Conservation (phyloP, 35 echinoderm and acorn worm genomes). For the Strongylocentrotus purpuratus region DNA sequence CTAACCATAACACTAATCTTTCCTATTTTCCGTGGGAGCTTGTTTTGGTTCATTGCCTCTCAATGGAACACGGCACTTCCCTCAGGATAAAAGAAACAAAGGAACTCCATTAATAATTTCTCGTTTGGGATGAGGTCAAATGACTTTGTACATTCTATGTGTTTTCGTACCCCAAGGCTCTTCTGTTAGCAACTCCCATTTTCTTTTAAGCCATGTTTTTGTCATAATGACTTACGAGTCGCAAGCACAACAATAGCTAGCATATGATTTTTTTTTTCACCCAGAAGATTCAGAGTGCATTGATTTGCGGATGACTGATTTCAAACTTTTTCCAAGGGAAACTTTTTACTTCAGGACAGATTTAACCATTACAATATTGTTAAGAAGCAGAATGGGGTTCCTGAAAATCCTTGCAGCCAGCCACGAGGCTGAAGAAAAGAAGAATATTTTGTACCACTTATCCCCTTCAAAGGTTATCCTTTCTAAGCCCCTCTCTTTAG, state of each 20-base stretch:
- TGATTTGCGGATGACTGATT: neutral
- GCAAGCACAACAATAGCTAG: neutral
- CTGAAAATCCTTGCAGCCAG: too few species aligned
- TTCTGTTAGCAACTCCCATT: neutral
- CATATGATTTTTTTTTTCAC: neutral
- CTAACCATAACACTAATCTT: slow-evolving; percentile 12
- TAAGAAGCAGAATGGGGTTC: too few species aligned
- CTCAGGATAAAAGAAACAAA: slow-evolving; percentile 37
- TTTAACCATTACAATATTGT: too few species aligned
- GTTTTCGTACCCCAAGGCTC: slow-evolving; percentile 18
- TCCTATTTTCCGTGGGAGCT: neutral
- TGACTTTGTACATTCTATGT: neutral
- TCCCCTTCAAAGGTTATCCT: too few species aligned
- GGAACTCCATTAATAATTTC: slow-evolving; percentile 36
- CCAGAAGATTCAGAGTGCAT: neutral
- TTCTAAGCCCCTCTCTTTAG: too few species aligned
- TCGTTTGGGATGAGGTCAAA: neutral
- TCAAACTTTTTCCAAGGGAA: neutral
- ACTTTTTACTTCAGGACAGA: neutral
- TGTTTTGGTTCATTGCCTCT: slow-evolving; percentile 16
- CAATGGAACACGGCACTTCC: neutral
- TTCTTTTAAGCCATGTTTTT: slow-evolving; percentile 11
- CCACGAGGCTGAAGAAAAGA: too few species aligned
- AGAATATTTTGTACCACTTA: too few species aligned
- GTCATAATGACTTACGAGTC: neutral